Conservation (phyloP, 2,797 vertebrate genomes). For the Semaprochilodus insignis region DNA sequence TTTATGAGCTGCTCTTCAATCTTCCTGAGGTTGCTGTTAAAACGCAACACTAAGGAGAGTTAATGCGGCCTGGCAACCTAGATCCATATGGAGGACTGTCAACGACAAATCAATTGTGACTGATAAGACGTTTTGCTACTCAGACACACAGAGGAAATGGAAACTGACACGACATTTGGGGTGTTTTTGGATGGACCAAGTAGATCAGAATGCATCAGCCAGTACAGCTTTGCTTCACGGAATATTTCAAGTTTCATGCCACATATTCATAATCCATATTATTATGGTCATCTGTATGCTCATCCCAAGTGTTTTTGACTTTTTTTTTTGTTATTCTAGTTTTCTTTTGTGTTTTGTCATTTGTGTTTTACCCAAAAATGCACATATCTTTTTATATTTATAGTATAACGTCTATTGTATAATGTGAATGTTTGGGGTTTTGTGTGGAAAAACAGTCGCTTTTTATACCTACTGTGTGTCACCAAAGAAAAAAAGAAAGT, state of each 20-base stretch:
- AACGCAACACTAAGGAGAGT: conserved; percentile 58
- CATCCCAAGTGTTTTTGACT: conserved; percentile 50
- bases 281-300: conserved; percentile 44
- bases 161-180: conserved; percentile 51
- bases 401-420: conserved; percentile 90
- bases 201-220: conserved; percentile 17
- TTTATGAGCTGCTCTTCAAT: conserved; percentile 74
- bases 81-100: conserved; percentile 28
- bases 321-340: conserved; percentile 66
- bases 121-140: conserved; percentile 40
- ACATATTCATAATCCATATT: background rate
- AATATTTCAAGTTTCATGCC: conserved; percentile 17
- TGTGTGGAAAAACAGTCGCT: conserved; percentile 80
- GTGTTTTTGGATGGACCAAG: conserved; percentile 42
- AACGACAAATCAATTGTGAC: conserved; percentile 29
- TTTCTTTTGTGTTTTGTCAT: conserved; percentile 62
- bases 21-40: conserved; percentile 62
- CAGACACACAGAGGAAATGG: conserved; percentile 36
- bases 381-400: conserved; percentile 94
- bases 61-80: conserved; percentile 57
- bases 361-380: conserved; percentile 78
- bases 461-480: conserved; percentile 87
- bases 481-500: conserved; percentile 91
- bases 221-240: conserved; percentile 17
- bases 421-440: conserved; percentile 91